Conservation (phyloP, 2,797 vertebrate species). For the Dallia pectoralis region DNA sequence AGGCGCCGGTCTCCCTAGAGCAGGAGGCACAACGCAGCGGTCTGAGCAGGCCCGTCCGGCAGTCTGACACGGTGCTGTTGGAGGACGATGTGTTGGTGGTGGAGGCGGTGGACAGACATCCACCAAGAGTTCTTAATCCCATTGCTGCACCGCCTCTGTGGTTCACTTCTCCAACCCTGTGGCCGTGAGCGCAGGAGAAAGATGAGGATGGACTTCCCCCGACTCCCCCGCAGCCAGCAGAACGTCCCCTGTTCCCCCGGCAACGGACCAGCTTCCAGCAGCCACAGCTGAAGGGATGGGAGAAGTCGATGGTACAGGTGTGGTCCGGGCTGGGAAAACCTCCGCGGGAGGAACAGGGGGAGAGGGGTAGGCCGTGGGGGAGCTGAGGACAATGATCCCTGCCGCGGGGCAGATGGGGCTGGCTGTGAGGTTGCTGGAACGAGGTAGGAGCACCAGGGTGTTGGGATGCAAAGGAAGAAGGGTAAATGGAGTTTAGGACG, state of each 20-base stretch:
- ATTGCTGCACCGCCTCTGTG: constrained; percentile 56
- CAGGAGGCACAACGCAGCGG: constrained; percentile 76
- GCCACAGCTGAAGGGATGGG: constrained; percentile 78
- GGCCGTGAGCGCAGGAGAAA: constrained; percentile 68
- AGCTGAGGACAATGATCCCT: constrained; percentile 63
- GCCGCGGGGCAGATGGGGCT: constrained; percentile 53
- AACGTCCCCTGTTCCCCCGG: constrained; percentile 59
- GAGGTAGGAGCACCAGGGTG: constrained; percentile 58
- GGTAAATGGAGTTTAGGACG: constrained; percentile 69
- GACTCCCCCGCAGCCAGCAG: constrained; percentile 32
- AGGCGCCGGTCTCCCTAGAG: constrained; percentile 67
- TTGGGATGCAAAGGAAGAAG: constrained; percentile 59
- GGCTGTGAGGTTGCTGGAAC: constrained; percentile 60
- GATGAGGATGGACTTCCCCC: constrained; percentile 71
- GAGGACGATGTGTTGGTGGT: constrained; percentile 80
- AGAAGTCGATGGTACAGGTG: constrained; percentile 79
- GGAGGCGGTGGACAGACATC: constrained; percentile 77
- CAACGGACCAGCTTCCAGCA: constrained; percentile 82
- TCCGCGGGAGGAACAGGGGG: constrained; percentile 71
- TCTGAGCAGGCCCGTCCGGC: constrained; percentile 68
- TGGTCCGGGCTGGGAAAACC: constrained; percentile 80
- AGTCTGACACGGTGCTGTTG: constrained; percentile 77
- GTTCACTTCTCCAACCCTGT: constrained; percentile 59
- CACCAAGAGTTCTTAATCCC: constrained; percentile 74
- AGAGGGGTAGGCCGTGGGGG: constrained; percentile 71